Percentiles rank a stretch among this genome's conserved stretches.
These are phyloP conservation scores for Brachypalpus laphriformis DNA, from an alignment of 2,888 invertebrate species.

Conservation along the genomic window DNA sequence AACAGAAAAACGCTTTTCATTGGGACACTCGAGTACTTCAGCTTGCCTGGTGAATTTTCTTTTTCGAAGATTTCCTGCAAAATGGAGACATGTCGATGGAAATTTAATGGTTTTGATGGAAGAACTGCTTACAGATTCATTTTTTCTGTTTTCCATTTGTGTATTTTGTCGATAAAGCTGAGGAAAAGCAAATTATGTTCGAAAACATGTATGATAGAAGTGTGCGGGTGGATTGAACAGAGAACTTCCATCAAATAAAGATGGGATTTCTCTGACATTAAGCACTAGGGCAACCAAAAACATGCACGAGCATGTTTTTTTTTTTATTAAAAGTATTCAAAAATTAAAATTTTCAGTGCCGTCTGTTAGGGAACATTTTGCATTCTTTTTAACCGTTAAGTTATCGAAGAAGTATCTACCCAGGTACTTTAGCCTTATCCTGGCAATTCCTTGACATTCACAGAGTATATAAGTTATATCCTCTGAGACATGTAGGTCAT, in stretches of 20 bases:
- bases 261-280: slow-evolving; percentile 36
- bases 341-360: no score
- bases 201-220: slow-evolving; percentile 34
- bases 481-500: no score
- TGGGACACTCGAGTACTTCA: slow-evolving; percentile 28
- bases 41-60: not conserved
- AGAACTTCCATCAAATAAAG: slow-evolving; percentile 56
- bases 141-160: slow-evolving; percentile 25
- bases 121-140: slow-evolving; percentile 22
- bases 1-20: slow-evolving; percentile 55
- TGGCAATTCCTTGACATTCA: no score
- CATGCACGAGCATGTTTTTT: no score
- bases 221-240: no score
- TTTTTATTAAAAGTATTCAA: slow-evolving; percentile 15
- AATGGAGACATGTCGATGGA: not conserved
- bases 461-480: no score
- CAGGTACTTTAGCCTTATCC: no score
- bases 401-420: no score
- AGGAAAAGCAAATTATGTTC: not conserved
- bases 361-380: no score
- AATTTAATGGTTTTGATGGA: not conserved
- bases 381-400: no score
- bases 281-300: no score
- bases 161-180: not conserved
- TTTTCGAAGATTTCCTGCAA: slow-evolving; percentile 21